Conservation (phyloP, 1,140 invertebrate genomes). For the Marisa cornuarietis region DNA sequence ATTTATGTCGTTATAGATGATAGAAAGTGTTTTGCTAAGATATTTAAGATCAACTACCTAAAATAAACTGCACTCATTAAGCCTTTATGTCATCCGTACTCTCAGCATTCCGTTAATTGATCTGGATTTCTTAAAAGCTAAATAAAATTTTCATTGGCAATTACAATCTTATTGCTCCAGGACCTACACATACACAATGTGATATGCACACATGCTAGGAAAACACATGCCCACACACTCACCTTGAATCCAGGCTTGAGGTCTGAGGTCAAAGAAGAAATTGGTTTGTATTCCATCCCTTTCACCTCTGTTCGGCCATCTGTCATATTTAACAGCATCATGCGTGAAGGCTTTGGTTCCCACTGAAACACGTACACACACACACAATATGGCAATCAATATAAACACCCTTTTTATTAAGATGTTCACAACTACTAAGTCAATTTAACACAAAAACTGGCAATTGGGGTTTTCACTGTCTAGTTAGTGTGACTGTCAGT, state of each 20-base stretch:
- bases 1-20: too few species aligned
- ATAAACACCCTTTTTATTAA: too few species aligned
- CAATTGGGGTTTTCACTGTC: too few species aligned
- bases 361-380: constrained; percentile 40
- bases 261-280: constrained; percentile 72
- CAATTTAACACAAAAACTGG: too few species aligned
- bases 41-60: too few species aligned
- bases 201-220: background rate
- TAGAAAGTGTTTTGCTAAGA: too few species aligned
- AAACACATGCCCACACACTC: background rate
- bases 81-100: too few species aligned
- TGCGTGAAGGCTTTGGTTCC: constrained; percentile 71
- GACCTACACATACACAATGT: background rate
- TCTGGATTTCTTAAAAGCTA: too few species aligned
- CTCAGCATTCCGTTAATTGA: background rate
- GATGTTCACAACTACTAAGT: too few species aligned
- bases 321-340: constrained; percentile 79
- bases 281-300: constrained; percentile 79
- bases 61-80: too few species aligned
- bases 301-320: constrained; percentile 78
- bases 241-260: constrained; percentile 76
- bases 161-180: background rate
- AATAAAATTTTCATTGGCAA: background rate
- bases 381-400: too few species aligned
- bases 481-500: too few species aligned